phyloP scores from a whole-genome alignment of 1,140 invertebrate genomes.

The Ruditapes philippinarum region DNA sequence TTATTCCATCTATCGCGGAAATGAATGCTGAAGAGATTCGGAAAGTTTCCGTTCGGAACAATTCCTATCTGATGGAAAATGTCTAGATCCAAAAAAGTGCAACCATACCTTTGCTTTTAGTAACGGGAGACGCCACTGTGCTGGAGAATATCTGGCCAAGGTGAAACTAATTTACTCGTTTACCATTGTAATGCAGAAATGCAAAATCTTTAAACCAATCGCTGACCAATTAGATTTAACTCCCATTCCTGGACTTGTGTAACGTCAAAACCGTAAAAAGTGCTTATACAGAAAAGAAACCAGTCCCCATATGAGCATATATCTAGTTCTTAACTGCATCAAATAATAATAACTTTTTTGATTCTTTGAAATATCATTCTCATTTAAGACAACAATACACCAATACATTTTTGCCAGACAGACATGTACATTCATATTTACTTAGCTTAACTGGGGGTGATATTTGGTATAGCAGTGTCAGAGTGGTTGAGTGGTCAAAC shows the following conservation, averaged over 20 bases:
- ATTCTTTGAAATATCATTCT: too few species aligned
- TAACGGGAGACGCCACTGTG: neutral
- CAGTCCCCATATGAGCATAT: too few species aligned
- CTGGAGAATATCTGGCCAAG: neutral
- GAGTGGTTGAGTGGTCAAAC: too few species aligned
- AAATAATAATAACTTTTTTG: too few species aligned
- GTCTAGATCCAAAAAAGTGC: neutral
- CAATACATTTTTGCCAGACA: too few species aligned
- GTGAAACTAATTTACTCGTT: neutral
- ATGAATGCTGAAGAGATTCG: slow-evolving; percentile 2
- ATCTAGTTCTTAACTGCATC: too few species aligned
- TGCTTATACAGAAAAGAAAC: neutral
- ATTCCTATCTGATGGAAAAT: neutral
- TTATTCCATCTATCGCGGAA: neutral
- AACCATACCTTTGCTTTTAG: neutral
- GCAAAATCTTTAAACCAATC: neutral
- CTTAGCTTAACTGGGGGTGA: too few species aligned
- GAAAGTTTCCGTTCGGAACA: slow-evolving; percentile 11
- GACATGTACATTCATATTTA: too few species aligned
- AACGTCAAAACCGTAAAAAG: neutral
- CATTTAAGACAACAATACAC: too few species aligned
- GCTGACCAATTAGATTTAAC: neutral
- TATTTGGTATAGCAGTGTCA: too few species aligned
- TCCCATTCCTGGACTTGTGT: neutral
- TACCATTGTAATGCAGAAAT: slow-evolving; percentile 33